phyloP scores from a whole-genome alignment of 2,797 vertebrate species.

The Pachyuromys duprasi region DNA sequence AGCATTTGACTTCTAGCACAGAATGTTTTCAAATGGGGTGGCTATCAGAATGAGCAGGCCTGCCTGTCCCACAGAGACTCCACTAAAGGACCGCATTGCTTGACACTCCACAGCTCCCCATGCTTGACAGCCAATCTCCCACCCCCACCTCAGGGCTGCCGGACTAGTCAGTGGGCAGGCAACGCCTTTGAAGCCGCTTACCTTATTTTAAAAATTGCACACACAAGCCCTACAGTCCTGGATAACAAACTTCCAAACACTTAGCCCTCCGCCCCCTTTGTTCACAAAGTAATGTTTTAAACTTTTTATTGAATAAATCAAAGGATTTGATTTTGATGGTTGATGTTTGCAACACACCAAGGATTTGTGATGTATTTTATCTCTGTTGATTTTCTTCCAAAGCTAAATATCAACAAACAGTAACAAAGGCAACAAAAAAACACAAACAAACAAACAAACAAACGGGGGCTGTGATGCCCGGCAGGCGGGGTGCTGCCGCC shows the following conservation, averaged over 20 bases:
- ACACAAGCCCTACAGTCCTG: too few relatives aligned
- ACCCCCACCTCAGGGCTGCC: background rate
- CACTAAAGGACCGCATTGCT: background rate
- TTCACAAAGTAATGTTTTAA: background rate
- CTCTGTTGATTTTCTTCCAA: background rate
- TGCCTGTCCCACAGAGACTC: background rate
- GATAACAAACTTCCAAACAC: background rate
- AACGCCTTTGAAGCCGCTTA: too few relatives aligned
- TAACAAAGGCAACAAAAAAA: background rate
- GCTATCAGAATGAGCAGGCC: background rate
- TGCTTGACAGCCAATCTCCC: fast-evolving
- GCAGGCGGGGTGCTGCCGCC: background rate
- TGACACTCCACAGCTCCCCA: fast-evolving
- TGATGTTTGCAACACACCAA: background rate
- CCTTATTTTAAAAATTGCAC: background rate
- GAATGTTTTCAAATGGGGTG: background rate
- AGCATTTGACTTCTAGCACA: background rate
- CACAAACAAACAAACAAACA: too few relatives aligned
- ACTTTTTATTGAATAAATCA: background rate
- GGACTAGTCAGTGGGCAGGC: fast-evolving
- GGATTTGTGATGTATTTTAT: background rate
- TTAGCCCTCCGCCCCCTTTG: background rate
- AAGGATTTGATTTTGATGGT: background rate
- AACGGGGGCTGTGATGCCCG: background rate
- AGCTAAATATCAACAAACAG: background rate